These are phyloP conservation scores for Pristiophorus japonicus DNA, from an alignment of 2,113 vertebrate genomes.

Conservation along the genomic window DNA sequence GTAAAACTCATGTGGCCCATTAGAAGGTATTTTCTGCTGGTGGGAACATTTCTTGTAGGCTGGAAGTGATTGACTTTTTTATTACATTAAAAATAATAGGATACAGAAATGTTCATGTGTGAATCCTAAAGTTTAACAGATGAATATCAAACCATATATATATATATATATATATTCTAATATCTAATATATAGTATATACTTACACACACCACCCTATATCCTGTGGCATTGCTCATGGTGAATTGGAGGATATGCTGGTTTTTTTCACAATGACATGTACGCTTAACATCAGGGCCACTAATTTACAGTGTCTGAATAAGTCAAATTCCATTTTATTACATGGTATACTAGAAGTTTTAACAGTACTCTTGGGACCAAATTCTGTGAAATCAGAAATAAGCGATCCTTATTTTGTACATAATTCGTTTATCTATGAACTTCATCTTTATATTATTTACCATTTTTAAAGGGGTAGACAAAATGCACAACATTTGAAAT, in stretches of 20 bases:
- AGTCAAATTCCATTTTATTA: background rate
- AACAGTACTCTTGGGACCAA: too few relatives aligned
- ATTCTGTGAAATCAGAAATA: too few relatives aligned
- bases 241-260: background rate
- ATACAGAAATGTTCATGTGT: background rate
- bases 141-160: too few relatives aligned
- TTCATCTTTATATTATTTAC: too few relatives aligned
- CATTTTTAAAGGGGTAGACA: too few relatives aligned
- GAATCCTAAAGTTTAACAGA: background rate
- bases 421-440: too few relatives aligned
- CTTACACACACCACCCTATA: too few relatives aligned
- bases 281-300: background rate
- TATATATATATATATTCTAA: too few relatives aligned
- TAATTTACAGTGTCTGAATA: background rate
- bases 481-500: too few relatives aligned
- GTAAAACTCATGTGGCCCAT: background rate
- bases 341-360: too few relatives aligned
- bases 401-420: too few relatives aligned
- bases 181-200: too few relatives aligned
- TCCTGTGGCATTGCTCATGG: background rate
- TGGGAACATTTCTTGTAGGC: background rate
- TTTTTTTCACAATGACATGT: background rate
- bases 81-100: background rate
- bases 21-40: background rate
- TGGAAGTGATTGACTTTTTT: background rate